Base-by-base conservation (phyloP, 1,140 invertebrate genomes). In the Atopsyche davidsoni region DNA sequence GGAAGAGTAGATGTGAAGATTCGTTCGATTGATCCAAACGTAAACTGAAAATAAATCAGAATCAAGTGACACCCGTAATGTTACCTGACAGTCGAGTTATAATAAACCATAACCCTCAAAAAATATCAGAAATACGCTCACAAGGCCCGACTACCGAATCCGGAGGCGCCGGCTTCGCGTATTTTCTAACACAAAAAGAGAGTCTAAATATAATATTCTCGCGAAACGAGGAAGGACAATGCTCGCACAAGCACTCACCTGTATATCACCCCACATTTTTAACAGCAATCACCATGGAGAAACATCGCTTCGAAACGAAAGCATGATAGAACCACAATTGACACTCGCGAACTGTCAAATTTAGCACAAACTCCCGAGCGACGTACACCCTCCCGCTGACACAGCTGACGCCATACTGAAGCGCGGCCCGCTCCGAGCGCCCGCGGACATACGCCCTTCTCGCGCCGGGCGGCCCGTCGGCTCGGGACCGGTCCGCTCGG, bases 261-360 rank as follows among this genome's bases (percentile, higher is more conserved):
- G 55, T 45, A 57, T 53, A 50, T 57, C 55, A 49, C 46, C 48
- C 55, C 55, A 57, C 55, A 57, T 57, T 39, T 16, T 46, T 35
- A 50, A 36, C 46, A 53, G 50, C 40, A 31, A 42, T 42, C 51
- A 48, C 43, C 44, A 47, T 46, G 36, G 42, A 39, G 36, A 48
- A 52, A 31, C 46, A 57, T 52, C 46, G 34, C 46, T 45, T 42
- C 44, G 38, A 24, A 48, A 38, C 44, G 40, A 46, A 46, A 46
- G 43, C 51, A 52, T 52, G 51, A 46, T 38, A n/a, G 39, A 32
- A 50, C 16, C 42, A 49, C 46, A 39, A 35, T 34, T 28, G 46
- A 50, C 55, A 50, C 40, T 40, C 51, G 46, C 55, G 42, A 55
- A 51, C 53, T 56, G 53, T 53, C 55, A 52, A 53, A 52, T n/a